These are phyloP conservation scores for Pseudomyrmex pallidus DNA, from an alignment of 1,140 invertebrate genomes.

Conservation along the genomic window DNA sequence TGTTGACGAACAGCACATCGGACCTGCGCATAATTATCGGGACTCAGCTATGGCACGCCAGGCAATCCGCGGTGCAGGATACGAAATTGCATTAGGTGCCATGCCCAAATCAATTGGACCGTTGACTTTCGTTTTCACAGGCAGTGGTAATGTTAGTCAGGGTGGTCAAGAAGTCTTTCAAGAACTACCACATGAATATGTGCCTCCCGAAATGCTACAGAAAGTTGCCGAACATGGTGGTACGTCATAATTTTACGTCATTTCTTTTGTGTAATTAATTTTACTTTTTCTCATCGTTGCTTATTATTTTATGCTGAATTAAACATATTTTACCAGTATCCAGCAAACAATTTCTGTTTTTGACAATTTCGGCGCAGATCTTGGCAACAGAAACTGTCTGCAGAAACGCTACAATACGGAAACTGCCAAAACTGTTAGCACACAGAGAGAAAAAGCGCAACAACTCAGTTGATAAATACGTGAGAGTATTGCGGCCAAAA, in stretches of 20 bases:
- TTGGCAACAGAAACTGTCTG: no score
- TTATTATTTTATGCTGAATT: neutral
- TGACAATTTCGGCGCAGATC: no score
- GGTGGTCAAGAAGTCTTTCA: slow-evolving; percentile 99
- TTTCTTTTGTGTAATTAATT: neutral
- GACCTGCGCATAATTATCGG: slow-evolving; percentile 98
- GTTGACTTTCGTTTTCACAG: slow-evolving; percentile 98
- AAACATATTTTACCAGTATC: no score
- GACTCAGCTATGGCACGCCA: slow-evolving; percentile 99
- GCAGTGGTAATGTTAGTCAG: slow-evolving; percentile 94
- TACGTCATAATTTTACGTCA: slow-evolving; percentile 83
- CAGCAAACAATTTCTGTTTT: no score
- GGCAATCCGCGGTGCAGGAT: slow-evolving; percentile 98
- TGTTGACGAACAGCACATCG: slow-evolving; percentile 92
- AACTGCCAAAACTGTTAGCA: no score
- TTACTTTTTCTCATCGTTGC: neutral
- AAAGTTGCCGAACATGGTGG: slow-evolving; percentile 99
- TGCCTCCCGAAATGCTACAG: slow-evolving; percentile 96
- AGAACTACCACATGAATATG: slow-evolving; percentile 98
- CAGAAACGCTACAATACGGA: no score
- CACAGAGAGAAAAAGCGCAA: no score
- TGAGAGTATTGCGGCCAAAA: no score
- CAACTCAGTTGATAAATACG: no score
- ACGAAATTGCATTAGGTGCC: slow-evolving; percentile 98
- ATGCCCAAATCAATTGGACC: slow-evolving; percentile 99